Evolutionary conservation across 2,888 invertebrate genomes (phyloP).

Genomic region (Parapristionchus giblindavisi): DNA sequence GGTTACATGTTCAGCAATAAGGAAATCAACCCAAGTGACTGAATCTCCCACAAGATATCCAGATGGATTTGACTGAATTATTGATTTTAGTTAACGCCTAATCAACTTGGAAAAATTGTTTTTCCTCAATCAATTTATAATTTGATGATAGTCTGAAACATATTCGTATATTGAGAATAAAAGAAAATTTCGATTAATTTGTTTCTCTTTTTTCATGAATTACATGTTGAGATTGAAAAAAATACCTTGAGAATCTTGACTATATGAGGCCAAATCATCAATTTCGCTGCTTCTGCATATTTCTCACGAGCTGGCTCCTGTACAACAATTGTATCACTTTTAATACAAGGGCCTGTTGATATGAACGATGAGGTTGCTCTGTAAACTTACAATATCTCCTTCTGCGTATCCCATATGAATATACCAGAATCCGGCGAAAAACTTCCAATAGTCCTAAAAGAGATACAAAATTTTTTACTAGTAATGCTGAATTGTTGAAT

Average conservation of each 20-base stretch:
- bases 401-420: conserved; percentile 19
- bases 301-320: conserved; percentile 12
- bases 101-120: neutral
- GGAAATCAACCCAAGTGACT: conserved; percentile 20
- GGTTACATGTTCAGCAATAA: conserved; percentile 18
- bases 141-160: neutral
- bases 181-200: neutral
- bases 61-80: conserved; percentile 11
- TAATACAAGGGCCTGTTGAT: no score
- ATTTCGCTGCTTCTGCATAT: neutral
- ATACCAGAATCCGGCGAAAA: neutral
- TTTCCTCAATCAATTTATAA: neutral
- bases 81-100: neutral
- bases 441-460: conserved; percentile 26
- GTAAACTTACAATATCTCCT: conserved; percentile 23
- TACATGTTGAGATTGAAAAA: no score
- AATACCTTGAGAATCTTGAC: neutral
- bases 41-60: conserved; percentile 14
- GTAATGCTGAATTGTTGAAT: no score
- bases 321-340: no score
- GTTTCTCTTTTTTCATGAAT: no score
- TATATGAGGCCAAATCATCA: conserved; percentile 19
- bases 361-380: no score
- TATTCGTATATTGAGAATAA: neutral
- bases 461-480: no score